A percentile compares a stretch with the other conserved stretches of the same genome.
These are phyloP conservation scores for Nephrocerus scutellatus DNA, from an alignment of 2,888 invertebrate species.

Conservation along the genomic window DNA sequence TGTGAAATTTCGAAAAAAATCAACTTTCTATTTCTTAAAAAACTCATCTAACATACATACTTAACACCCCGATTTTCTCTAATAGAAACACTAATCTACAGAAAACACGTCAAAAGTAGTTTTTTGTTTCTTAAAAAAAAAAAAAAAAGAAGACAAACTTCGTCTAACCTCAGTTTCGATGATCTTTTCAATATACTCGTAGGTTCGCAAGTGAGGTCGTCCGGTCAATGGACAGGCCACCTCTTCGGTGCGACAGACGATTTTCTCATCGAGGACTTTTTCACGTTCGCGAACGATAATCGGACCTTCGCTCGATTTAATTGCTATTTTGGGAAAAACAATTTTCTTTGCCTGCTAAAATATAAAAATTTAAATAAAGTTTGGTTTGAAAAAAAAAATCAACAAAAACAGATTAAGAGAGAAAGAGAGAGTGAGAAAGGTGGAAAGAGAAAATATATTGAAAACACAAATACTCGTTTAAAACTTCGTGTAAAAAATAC, in stretches of 20 bases:
- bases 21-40: not conserved
- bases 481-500: not conserved
- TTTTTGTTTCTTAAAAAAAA: too few species aligned
- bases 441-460: constrained; percentile 14
- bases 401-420: constrained; percentile 18
- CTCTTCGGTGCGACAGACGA: constrained; percentile 80
- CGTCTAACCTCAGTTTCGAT: constrained; percentile 86
- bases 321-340: constrained; percentile 75
- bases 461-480: not conserved
- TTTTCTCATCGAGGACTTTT: constrained; percentile 81
- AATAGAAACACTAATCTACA: too few species aligned
- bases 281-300: constrained; percentile 82
- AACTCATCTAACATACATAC: too few species aligned
- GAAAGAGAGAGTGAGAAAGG: constrained; percentile 10
- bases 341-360: constrained; percentile 42
- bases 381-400: constrained; percentile 11
- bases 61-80: too few species aligned
- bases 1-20: constrained; percentile 1
- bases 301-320: constrained; percentile 77
- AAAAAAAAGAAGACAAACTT: constrained; percentile 15
- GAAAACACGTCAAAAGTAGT: constrained; percentile 14
- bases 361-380: constrained; percentile 18
- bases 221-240: constrained; percentile 79
- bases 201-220: constrained; percentile 78
- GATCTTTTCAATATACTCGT: constrained; percentile 91